These are phyloP conservation scores for Sebastes oblongus DNA, from an alignment of 2,797 vertebrate genomes.

Conservation along the genomic window DNA sequence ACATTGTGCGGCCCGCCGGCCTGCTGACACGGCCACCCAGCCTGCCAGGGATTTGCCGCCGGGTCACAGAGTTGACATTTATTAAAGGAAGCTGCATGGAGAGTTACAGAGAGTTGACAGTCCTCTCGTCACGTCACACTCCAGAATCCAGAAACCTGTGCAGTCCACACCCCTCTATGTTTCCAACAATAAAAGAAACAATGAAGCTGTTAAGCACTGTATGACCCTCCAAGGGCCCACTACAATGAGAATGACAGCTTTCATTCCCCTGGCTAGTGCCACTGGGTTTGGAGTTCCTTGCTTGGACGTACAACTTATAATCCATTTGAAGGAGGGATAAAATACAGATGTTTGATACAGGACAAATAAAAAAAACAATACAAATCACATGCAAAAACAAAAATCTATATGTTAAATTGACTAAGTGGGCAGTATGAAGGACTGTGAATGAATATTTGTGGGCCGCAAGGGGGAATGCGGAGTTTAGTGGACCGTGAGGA, in stretches of 20 bases:
- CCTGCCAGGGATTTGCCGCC: conserved; percentile 61
- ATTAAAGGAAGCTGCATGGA: conserved; percentile 74
- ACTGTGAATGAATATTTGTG: conserved; percentile 63
- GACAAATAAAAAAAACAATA: conserved; percentile 1
- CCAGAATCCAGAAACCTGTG: conserved; percentile 55
- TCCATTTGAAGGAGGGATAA: background rate
- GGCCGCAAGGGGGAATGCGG: conserved; percentile 48
- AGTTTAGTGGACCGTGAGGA: conserved; percentile 77
- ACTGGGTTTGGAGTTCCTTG: conserved; percentile 33
- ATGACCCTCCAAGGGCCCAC: conserved; percentile 60
- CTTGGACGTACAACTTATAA: conserved; percentile 8
- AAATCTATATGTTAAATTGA: conserved; percentile 26
- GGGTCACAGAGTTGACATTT: conserved; percentile 75
- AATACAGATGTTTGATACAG: conserved; percentile 7
- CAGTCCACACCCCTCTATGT: conserved; percentile 53
- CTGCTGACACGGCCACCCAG: conserved; percentile 64
- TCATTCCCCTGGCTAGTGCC: conserved; percentile 44
- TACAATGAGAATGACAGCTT: conserved; percentile 62
- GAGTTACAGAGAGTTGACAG: conserved; percentile 70
- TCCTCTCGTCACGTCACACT: conserved; percentile 69
- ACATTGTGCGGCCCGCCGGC: conserved; percentile 66
- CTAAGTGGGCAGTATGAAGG: conserved; percentile 44
- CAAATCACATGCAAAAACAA: conserved; percentile 27
- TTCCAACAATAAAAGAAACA: conserved; percentile 77
- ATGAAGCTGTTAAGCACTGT: conserved; percentile 64